Conservation (phyloP, 2,888 invertebrate genomes). For the Lysandra coridon region DNA sequence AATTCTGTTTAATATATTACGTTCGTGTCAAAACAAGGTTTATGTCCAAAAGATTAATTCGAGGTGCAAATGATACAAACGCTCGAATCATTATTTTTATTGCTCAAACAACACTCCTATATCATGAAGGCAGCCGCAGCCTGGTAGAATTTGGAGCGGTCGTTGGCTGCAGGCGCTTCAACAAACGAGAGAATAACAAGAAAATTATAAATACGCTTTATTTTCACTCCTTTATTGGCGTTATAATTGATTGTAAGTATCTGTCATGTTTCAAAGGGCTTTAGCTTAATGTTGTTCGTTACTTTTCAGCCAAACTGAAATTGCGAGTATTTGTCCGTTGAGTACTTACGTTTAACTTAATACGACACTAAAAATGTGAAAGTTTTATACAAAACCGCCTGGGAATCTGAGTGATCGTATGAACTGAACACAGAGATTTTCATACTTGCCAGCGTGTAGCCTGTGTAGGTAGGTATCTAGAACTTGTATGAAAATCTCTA, state of each 20-base stretch:
- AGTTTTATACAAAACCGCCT: too few relatives aligned
- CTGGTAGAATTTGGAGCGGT: slow-evolving; percentile 14
- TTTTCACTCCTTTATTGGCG: background rate
- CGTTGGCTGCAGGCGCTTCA: background rate
- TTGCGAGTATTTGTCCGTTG: background rate
- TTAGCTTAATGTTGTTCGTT: background rate
- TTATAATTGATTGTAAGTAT: background rate
- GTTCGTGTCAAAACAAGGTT: slow-evolving; percentile 27
- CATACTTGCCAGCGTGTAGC: background rate
- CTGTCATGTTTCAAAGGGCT: background rate
- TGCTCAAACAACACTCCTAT: background rate
- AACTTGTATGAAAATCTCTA: background rate
- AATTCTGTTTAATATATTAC: slow-evolving; percentile 23
- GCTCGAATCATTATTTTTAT: slow-evolving; percentile 15
- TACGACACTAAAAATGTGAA: too few relatives aligned
- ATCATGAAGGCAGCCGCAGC: background rate
- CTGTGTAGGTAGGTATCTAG: too few relatives aligned
- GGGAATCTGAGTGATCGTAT: background rate
- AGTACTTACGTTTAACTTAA: background rate
- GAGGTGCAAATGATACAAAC: slow-evolving; percentile 25
- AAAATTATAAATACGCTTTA: background rate
- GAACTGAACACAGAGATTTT: background rate
- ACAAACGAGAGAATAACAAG: background rate
- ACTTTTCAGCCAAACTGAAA: background rate
- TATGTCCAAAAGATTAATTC: slow-evolving; percentile 23